Conservation (phyloP, 1,140 invertebrate species). For the Hydropsyche tenuis region DNA sequence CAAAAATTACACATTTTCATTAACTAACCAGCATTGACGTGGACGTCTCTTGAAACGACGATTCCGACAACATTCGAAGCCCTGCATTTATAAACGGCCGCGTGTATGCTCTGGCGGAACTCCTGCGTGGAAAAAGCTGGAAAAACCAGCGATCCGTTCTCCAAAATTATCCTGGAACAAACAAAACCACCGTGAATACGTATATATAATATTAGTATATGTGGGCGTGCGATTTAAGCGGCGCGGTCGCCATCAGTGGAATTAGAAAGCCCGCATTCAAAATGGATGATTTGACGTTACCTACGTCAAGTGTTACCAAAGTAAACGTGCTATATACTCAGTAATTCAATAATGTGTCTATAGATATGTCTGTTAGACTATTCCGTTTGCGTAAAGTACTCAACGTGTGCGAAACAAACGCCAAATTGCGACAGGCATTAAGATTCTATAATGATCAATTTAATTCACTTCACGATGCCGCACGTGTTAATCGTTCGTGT, state of each 20-base stretch:
- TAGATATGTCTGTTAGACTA: not conserved
- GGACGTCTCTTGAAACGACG: constrained; percentile 72
- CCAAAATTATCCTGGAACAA: constrained; percentile 60
- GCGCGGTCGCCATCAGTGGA: constrained; percentile 1
- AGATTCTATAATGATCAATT: too few relatives aligned
- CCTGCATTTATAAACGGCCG: constrained; percentile 71
- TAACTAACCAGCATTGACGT: constrained; percentile 68
- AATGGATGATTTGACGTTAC: constrained; percentile 14
- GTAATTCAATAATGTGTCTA: constrained; percentile 9
- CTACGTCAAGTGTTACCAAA: constrained; percentile 12
- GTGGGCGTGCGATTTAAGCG: not conserved
- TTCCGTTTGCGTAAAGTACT: too few relatives aligned
- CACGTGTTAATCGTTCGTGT: too few relatives aligned
- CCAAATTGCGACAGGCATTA: too few relatives aligned
- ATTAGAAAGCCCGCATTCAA: constrained; percentile 11
- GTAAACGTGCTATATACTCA: not conserved
- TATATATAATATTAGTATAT: not conserved
- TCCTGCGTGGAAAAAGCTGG: constrained; percentile 67
- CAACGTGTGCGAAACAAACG: too few relatives aligned
- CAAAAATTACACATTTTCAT: too few relatives aligned
- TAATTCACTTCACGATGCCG: too few relatives aligned
- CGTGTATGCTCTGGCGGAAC: constrained; percentile 72
- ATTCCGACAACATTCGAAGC: constrained; percentile 71
- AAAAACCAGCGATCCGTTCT: constrained; percentile 72
- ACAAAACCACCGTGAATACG: not conserved